These are phyloP conservation scores for Noctilio leporinus DNA, from an alignment of 2,113 vertebrate species.

Conservation along the genomic window DNA sequence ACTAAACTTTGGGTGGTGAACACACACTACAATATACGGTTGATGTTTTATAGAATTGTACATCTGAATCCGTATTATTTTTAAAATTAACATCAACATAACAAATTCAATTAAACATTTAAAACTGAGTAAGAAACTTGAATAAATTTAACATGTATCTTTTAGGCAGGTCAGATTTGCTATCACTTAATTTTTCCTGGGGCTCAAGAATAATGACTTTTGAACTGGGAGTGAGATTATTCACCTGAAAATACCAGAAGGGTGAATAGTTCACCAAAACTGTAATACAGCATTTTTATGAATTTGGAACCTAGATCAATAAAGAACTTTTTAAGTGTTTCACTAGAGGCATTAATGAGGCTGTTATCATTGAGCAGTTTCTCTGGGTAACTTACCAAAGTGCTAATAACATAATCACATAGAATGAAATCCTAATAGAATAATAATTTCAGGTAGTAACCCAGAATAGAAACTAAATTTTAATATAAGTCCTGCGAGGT, in stretches of 20 bases:
- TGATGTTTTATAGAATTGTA: background rate
- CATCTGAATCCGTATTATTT: background rate
- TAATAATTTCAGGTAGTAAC: conserved; percentile 50
- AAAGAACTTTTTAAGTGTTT: conserved; percentile 65
- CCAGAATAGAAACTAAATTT: background rate
- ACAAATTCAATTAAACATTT: background rate
- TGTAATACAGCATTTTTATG: conserved; percentile 56
- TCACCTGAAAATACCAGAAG: conserved; percentile 54
- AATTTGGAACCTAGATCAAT: conserved; percentile 74
- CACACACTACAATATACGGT: background rate
- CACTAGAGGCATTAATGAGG: conserved; percentile 66
- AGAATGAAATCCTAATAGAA: conserved; percentile 52
- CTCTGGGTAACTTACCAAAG: conserved; percentile 61
- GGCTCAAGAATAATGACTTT: conserved; percentile 13
- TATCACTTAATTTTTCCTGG: background rate
- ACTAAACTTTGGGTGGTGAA: background rate
- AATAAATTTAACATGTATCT: background rate
- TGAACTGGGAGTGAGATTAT: conserved; percentile 64
- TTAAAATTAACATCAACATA: background rate
- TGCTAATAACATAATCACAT: conserved; percentile 54
- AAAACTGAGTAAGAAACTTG: background rate
- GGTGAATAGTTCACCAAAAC: conserved; percentile 68
- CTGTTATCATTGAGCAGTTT: conserved; percentile 59
- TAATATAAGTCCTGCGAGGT: background rate
- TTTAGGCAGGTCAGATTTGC: background rate